Evolutionary conservation across 2,888 invertebrate genomes (phyloP).

Genomic region (Reticulitermes lucifugus): DNA sequence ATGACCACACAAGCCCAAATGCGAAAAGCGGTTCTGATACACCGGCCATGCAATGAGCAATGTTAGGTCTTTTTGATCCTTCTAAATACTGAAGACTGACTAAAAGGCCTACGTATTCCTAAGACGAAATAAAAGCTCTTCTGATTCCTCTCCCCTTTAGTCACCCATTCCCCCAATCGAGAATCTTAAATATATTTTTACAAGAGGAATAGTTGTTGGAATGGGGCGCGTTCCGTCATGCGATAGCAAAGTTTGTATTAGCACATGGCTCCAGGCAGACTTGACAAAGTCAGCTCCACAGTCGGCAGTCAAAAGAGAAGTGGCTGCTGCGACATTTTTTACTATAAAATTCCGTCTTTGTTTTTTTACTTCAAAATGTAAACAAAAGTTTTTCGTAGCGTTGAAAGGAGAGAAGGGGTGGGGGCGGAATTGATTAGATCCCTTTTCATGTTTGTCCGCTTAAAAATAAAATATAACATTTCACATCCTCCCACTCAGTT

Average conservation of each 20-base stretch:
- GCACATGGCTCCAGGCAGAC: background rate
- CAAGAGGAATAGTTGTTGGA: background rate
- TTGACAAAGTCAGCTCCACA: background rate
- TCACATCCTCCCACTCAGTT: background rate
- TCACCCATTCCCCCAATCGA: background rate
- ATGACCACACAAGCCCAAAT: no score
- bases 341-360: constrained; percentile 2
- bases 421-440: constrained; percentile 22
- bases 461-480: background rate
- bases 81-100: no score
- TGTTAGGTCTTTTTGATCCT: no score
- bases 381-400: constrained; percentile 20
- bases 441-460: constrained; percentile 14
- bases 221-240: background rate
- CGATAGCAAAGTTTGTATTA: background rate
- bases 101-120: no score
- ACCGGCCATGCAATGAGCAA: no score
- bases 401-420: no score
- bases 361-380: constrained; percentile 30
- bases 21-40: no score
- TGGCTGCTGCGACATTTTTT: background rate
- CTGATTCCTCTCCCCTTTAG: background rate
- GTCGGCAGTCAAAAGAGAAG: background rate
- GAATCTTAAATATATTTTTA: background rate
- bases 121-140: no score